A percentile compares a stretch with the other conserved stretches of the same genome.
phyloP scores from a whole-genome alignment of 2,113 vertebrate genomes.

The Sceloporus undulatus region DNA sequence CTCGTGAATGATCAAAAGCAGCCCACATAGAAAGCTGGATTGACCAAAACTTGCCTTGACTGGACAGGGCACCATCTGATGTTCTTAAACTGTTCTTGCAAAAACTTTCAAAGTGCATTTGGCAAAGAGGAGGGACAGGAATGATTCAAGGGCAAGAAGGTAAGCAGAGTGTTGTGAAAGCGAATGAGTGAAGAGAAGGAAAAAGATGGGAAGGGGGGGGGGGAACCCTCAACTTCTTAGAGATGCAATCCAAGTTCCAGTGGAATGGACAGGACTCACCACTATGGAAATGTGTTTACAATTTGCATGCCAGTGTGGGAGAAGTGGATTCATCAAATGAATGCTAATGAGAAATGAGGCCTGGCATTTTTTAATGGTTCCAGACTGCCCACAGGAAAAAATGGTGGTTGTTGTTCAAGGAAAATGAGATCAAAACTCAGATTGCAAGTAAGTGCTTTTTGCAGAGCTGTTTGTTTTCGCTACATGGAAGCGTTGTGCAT shows the following conservation, averaged over 20 bases:
- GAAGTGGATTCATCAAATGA: background rate
- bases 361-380: background rate
- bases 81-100: background rate
- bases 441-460: background rate
- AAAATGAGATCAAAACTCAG: background rate
- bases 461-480: background rate
- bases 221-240: background rate
- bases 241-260: background rate
- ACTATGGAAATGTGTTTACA: background rate
- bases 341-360: slow-evolving; percentile 2
- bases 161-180: background rate
- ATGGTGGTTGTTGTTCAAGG: too few species aligned
- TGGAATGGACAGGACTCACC: background rate
- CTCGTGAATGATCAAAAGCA: background rate
- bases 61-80: background rate
- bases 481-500: background rate
- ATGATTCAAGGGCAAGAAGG: slow-evolving; percentile 8
- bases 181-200: background rate
- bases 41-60: background rate
- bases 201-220: background rate
- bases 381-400: background rate
- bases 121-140: background rate
- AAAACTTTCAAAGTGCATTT: background rate
- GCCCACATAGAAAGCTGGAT: background rate
- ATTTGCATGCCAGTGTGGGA: background rate